Evolutionary conservation across 30 jellyfish, hydroid and myxozoan species (phyloP), one percentile per base, ranked within the genome.

Genomic region (Aurelia aurita): DNA sequence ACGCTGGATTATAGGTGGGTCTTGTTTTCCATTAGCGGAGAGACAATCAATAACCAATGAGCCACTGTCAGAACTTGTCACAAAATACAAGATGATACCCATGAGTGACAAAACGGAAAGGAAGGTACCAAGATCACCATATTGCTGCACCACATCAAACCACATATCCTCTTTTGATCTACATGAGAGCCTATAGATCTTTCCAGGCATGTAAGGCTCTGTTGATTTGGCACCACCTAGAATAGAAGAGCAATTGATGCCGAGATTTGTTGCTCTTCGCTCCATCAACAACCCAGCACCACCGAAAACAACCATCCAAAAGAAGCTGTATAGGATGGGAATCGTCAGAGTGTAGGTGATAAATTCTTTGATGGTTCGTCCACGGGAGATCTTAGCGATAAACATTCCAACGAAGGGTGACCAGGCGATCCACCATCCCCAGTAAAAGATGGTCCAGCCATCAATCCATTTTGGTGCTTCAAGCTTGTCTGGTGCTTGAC

Each of bases 381-480:
- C 98, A 49, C 98, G 96, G 28, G 97, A 86, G 51, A 92, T 87
- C 74, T 92, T 92, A 1, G 98, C 98, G 62, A 92, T 92, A 80
- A 92, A 92, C 98, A 92, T 92, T 5, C 98, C 98, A 59, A 92
- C 98, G 31, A 92, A 92, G 8, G 98, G 98, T 25, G 97, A 92
- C 98, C 98, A 92, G 58, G 97, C 94, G 81, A 92, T 82, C 98
- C 98, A 92, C 98, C 98, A 92, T 25, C 98, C 98, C 98, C 98
- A 92, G 71, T 92, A 92, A 66, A 92, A 92, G 46, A 92, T 92
- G 65, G 98, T 92, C 98, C 98, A 92, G n/a, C 83, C 96, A 47
- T 74, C 97, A 15, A 92, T 79, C 98, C 98, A 92, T 31, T 57
- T 58, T 69, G 96, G 90, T 3, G 76, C 79, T 69, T 92, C 97